These are phyloP conservation scores for Oppia nitens DNA, from an alignment of 1,140 invertebrate species.

Conservation along the genomic window DNA sequence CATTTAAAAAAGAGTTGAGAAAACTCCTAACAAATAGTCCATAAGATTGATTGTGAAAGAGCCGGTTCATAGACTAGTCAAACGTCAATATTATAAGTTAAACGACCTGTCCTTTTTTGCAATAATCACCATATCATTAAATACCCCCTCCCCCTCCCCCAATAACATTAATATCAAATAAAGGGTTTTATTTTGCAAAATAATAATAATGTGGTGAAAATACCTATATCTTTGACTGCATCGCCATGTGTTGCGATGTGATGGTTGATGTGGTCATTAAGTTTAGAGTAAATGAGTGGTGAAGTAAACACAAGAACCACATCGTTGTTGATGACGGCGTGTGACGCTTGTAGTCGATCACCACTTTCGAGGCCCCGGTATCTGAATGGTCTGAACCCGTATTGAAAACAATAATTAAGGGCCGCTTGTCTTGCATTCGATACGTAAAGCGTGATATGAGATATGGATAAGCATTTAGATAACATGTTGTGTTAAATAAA, in stretches of 20 bases:
- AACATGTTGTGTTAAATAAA: no score
- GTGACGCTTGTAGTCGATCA: conserved; percentile 58
- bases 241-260: conserved; percentile 72
- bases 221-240: conserved; percentile 89
- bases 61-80: no score
- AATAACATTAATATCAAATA: no score
- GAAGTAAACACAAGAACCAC: conserved; percentile 84
- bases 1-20: no score
- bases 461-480: conserved; percentile 7
- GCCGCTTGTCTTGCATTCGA: conserved; percentile 96
- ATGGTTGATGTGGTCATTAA: conserved; percentile 49
- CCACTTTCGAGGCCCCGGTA: conserved; percentile 93
- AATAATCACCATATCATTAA: no score
- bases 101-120: no score
- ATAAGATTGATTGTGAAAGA: no score
- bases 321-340: conserved; percentile 85
- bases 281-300: conserved; percentile 44
- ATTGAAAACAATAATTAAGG: conserved; percentile 68
- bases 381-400: conserved; percentile 81
- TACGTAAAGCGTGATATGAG: conserved; percentile 82
- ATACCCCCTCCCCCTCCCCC: no score
- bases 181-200: no score
- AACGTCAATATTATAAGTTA: no score
- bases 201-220: neutral
- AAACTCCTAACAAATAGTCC: no score